phyloP scores from a whole-genome alignment of 1,140 invertebrate genomes.

The Drosophila rufa region DNA sequence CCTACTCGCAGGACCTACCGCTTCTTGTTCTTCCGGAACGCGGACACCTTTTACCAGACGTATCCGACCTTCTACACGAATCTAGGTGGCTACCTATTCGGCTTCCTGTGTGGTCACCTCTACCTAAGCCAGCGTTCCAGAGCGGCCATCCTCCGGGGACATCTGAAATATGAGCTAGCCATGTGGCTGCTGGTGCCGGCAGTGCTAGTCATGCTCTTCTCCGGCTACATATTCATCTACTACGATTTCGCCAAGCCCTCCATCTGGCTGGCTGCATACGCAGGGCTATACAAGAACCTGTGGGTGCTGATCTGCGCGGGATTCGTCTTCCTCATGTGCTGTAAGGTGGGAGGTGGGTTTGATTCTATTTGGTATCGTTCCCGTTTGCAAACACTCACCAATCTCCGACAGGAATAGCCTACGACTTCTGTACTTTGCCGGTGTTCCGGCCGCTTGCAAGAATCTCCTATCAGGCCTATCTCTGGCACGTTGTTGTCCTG shows the following conservation, averaged over 20 bases:
- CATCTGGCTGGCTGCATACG: conserved; percentile 74
- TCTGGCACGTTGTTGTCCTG: conserved; percentile 73
- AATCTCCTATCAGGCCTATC: conserved; percentile 73
- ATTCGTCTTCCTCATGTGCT: conserved; percentile 65
- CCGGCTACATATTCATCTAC: conserved; percentile 72
- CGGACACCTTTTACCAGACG: conserved; percentile 66
- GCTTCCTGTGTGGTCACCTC: conserved; percentile 63
- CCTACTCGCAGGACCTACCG: conserved; percentile 62
- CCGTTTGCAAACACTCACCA: background rate
- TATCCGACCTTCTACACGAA: conserved; percentile 77
- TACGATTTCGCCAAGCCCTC: conserved; percentile 69
- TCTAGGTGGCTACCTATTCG: conserved; percentile 73
- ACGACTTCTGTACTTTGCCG: conserved; percentile 52
- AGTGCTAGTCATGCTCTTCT: conserved; percentile 46
- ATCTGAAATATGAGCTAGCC: conserved; percentile 44
- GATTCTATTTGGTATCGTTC: background rate
- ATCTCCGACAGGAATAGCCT: conserved; percentile 56
- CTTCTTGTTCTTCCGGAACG: conserved; percentile 68
- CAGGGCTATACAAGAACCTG: conserved; percentile 70
- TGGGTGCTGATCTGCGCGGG: conserved; percentile 67
- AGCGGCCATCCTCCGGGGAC: background rate
- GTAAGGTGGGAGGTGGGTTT: conserved; percentile 72
- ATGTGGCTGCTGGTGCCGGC: conserved; percentile 57
- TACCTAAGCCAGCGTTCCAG: conserved; percentile 50
- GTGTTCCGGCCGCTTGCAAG: conserved; percentile 66